Percentiles rank a stretch among this genome's conserved stretches.
These are phyloP conservation scores for Dryobates pubescens DNA, from an alignment of 2,797 vertebrate genomes.

Conservation along the genomic window DNA sequence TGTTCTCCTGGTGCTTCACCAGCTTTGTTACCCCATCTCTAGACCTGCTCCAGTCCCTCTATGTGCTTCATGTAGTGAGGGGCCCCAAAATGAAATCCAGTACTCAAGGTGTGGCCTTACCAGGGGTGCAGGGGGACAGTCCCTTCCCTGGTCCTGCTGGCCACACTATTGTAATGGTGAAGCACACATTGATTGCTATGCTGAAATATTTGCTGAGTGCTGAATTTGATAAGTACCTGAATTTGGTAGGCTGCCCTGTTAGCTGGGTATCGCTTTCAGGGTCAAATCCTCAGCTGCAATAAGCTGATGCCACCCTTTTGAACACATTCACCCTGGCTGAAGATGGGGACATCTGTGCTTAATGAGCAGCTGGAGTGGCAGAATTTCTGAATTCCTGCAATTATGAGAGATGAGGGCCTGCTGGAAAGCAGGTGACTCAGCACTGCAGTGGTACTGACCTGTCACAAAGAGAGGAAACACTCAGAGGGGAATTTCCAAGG, in stretches of 20 bases:
- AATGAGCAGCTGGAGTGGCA: background rate
- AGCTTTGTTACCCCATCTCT: too few relatives aligned
- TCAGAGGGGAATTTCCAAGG: background rate
- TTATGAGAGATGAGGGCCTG: background rate
- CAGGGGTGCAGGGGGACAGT: too few relatives aligned
- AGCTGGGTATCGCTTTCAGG: background rate
- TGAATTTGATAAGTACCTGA: background rate
- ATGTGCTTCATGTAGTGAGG: too few relatives aligned
- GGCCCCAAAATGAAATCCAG: too few relatives aligned
- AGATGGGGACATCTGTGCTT: background rate
- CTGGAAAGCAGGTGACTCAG: background rate
- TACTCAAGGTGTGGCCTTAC: too few relatives aligned
- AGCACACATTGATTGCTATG: background rate
- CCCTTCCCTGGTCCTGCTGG: too few relatives aligned
- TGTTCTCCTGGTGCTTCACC: too few relatives aligned
- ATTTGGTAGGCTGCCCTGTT: background rate
- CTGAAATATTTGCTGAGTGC: background rate
- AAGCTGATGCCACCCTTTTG: background rate
- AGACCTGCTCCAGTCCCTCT: too few relatives aligned
- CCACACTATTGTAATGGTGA: too few relatives aligned
- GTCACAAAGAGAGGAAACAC: background rate
- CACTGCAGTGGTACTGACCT: background rate
- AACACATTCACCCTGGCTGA: background rate
- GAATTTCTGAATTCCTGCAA: background rate
- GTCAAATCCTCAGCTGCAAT: background rate